These are phyloP conservation scores for Mnemiopsis leidyi DNA, from an alignment of 37 sponge, comb jelly and placozoan genomes.

Conservation along the genomic window DNA sequence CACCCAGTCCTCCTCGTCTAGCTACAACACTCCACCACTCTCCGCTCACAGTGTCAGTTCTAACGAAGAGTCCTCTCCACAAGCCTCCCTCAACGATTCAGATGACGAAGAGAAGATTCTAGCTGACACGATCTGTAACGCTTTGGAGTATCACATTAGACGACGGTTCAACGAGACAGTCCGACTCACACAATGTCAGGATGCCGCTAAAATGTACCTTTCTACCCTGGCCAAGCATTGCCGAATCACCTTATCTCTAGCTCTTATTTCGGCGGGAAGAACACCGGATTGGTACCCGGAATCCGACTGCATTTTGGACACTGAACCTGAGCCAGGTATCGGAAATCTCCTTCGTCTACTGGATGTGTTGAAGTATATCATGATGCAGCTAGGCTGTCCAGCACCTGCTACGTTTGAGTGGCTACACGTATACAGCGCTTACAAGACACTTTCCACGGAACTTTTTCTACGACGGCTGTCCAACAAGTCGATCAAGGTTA, in stretches of 20 bases:
- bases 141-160: constrained; percentile 18
- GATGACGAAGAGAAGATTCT: constrained; percentile 2
- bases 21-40: not conserved
- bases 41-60: not conserved
- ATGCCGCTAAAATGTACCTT: constrained; percentile 3
- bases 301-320: too few species aligned
- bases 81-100: not conserved
- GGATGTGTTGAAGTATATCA: not conserved
- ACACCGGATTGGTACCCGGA: not conserved
- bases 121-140: not conserved
- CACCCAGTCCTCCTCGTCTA: not conserved
- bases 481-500: not conserved
- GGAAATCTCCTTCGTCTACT: not conserved
- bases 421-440: constrained; percentile 28
- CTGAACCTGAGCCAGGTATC: not conserved
- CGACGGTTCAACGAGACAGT: constrained; percentile 8
- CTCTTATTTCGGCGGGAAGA: not conserved
- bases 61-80: not conserved
- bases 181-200: not conserved
- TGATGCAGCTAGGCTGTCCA: constrained; percentile 6
- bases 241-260: not conserved
- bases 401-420: constrained; percentile 1
- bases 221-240: not conserved
- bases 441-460: constrained; percentile 1
- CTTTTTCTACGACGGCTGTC: constrained; percentile 27